Conservation (phyloP, 2,113 vertebrate genomes). For the Phaethornis superciliosus region DNA sequence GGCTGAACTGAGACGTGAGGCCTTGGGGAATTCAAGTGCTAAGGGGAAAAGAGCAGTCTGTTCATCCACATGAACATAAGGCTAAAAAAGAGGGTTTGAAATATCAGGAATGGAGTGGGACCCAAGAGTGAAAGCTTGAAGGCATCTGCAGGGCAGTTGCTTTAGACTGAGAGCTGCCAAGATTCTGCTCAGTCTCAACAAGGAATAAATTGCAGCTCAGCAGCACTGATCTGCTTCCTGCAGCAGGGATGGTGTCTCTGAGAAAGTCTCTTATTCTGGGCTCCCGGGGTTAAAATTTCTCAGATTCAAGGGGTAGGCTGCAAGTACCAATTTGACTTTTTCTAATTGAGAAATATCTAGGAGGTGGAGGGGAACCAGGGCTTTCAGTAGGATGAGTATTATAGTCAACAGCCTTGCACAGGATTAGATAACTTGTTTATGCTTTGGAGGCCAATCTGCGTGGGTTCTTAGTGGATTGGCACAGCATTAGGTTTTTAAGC, state of each 20-base stretch:
- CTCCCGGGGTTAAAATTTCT: neutral
- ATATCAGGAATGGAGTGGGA: neutral
- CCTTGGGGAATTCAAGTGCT: neutral
- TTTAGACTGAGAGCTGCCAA: neutral
- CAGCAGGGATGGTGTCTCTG: neutral
- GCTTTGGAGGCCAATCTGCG: neutral
- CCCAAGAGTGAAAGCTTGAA: neutral
- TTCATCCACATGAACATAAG: neutral
- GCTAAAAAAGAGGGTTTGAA: neutral
- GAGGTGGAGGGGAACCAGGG: neutral
- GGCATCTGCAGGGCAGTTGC: neutral
- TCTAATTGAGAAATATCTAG: neutral
- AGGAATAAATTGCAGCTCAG: neutral
- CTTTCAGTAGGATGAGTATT: neutral
- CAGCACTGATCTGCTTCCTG: neutral
- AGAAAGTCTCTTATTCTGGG: neutral
- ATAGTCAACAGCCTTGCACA: neutral
- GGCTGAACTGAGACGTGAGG: neutral
- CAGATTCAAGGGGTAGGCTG: neutral
- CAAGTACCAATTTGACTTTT: neutral
- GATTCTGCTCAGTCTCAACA: neutral
- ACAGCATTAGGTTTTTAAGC: neutral
- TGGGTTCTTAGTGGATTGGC: neutral
- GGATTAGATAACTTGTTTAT: slow-evolving; percentile 2
- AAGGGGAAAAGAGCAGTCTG: neutral